These are phyloP conservation scores for Cataglyphis livida DNA, from an alignment of 2,888 invertebrate species.

Conservation along the genomic window DNA sequence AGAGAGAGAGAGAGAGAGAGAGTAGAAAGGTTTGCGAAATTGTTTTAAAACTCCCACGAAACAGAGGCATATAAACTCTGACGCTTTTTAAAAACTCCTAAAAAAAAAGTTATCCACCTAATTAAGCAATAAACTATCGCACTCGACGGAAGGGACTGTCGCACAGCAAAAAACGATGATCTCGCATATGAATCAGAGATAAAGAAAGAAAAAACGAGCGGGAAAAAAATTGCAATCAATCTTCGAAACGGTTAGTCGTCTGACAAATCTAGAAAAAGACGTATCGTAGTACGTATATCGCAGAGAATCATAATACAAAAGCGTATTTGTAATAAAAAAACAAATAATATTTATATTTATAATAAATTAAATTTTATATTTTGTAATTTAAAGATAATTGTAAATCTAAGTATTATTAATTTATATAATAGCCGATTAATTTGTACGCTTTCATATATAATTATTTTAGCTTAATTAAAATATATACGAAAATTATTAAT, in stretches of 20 bases:
- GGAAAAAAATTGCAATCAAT: slow-evolving; percentile 49
- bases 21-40: slow-evolving; percentile 58
- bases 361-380: slow-evolving; percentile 7
- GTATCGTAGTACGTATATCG: background rate
- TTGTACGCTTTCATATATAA: slow-evolving; percentile 9
- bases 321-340: background rate
- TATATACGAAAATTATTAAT: slow-evolving; percentile 38
- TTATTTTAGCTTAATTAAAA: slow-evolving; percentile 43
- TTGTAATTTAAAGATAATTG: slow-evolving; percentile 10
- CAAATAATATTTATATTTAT: background rate
- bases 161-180: slow-evolving; percentile 65
- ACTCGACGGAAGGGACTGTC: slow-evolving; percentile 66
- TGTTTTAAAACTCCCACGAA: slow-evolving; percentile 77
- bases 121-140: slow-evolving; percentile 76
- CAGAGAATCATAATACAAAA: background rate
- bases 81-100: slow-evolving; percentile 79
- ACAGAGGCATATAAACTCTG: slow-evolving; percentile 79
- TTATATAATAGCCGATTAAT: background rate
- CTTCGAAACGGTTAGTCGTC: slow-evolving; percentile 10
- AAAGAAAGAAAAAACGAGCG: slow-evolving; percentile 46
- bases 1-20: slow-evolving; percentile 4
- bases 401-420: slow-evolving; percentile 17
- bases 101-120: slow-evolving; percentile 79
- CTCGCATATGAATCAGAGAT: slow-evolving; percentile 52
- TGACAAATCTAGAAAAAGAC: slow-evolving; percentile 18